Evolutionary conservation across 2,888 invertebrate species (phyloP), one percentile per base, ranked within the genome.

Genomic region (Polylopha cassiicola): DNA sequence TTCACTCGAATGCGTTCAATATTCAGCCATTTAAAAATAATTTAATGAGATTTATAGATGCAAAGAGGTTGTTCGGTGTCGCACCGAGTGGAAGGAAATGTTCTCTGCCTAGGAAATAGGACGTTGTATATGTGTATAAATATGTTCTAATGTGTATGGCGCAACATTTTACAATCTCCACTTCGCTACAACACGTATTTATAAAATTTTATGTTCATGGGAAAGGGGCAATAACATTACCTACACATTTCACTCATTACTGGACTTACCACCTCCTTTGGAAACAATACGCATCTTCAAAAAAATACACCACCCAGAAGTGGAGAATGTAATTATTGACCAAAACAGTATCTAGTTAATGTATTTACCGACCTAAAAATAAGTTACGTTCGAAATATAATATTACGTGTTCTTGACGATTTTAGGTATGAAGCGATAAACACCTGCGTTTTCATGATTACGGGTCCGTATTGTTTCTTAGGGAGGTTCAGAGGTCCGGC

Each of bases 391-490:
- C n/a, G n/a, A n/a, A n/a, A n/a, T 11, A 10, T 5, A 14, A 26
- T 14, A 14, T 26, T 14, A 14, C 7, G 3, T 30, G 22, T 13
- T 11, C 18, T 16, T 27, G 10, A 36, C 13, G 28, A 23, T 6
- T 50, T 23, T 44, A 50, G 51, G 36, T 48, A 33, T 56, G 64
- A 61, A 75, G 73, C 57, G 63, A 73, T 69, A 73, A 57, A 70
- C 68, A 77, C 76, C 73, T 76, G 67, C 48, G 50, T 51, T 49
- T 59, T 65, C 65, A 54, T 61, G 55, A 54, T 56, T 58, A 50
- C 45, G 34, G 47, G 53, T 56, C 51, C 53, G 60, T 74, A 75
- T 73, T 67, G 68, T 73, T 68, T 69, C 68, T 70, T 69, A 69
- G 53, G 58, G 55, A 51, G 60, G 55, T 61, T 56, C 61, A 55